A percentile compares a stretch with the other conserved stretches of the same genome.
These are phyloP conservation scores for Turritopsis dohrnii DNA, from an alignment of 30 jellyfish, hydroid and myxozoan genomes.

Conservation along the genomic window DNA sequence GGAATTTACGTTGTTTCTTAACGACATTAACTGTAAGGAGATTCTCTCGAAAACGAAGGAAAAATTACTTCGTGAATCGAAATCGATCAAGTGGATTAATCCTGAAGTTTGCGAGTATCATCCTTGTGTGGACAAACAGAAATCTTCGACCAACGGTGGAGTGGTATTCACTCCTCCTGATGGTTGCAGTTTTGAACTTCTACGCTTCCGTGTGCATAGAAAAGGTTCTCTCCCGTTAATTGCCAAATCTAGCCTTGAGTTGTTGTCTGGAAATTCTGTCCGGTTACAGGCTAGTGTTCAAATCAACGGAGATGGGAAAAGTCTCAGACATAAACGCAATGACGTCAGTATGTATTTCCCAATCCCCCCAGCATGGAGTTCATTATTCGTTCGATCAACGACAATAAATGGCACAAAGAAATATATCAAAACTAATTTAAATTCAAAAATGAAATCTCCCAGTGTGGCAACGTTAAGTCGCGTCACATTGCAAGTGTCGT, in stretches of 20 bases:
- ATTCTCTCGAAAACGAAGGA: conserved; percentile 36
- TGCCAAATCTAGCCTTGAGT: conserved; percentile 52
- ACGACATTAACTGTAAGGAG: conserved; percentile 45
- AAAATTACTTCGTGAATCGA: conserved; percentile 6
- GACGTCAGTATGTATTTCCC: conserved; percentile 56
- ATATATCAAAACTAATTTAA: conserved; percentile 42
- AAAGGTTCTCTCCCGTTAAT: conserved; percentile 38
- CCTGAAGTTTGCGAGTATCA: conserved; percentile 55
- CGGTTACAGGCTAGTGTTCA: conserved; percentile 65
- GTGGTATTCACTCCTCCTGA: conserved; percentile 80
- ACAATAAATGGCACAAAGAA: conserved; percentile 43
- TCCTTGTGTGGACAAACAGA: conserved; percentile 62
- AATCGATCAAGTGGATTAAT: conserved; percentile 44
- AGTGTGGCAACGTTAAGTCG: conserved; percentile 47
- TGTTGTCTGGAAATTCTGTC: conserved; percentile 49
- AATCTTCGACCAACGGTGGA: conserved; percentile 54
- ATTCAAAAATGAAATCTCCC: conserved; percentile 38
- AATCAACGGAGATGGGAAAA: conserved; percentile 50
- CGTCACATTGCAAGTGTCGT: conserved; percentile 53
- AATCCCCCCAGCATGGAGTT: conserved; percentile 74
- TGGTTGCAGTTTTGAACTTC: conserved; percentile 82
- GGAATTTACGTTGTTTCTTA: conserved; percentile 37
- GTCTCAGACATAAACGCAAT: conserved; percentile 36
- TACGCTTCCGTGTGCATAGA: conserved; percentile 57
- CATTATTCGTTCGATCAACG: conserved; percentile 52